Evolutionary conservation across 2,797 vertebrate species (phyloP).

Genomic region (Tolypeutes matacus): DNA sequence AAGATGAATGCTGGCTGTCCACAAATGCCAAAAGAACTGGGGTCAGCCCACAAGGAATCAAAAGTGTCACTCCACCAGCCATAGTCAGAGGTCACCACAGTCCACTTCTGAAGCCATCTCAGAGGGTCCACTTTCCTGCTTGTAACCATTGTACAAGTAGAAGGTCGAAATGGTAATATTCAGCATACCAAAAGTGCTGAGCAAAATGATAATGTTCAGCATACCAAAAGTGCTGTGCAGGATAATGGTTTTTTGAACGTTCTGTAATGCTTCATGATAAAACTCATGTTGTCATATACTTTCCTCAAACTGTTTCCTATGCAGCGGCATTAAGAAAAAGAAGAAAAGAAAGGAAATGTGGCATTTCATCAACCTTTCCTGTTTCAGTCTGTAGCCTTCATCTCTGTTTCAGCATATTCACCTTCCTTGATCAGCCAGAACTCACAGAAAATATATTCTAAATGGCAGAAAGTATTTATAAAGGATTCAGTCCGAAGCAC

Average conservation of each 20-base stretch:
- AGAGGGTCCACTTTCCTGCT: conserved; percentile 92
- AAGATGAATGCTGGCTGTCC: conserved; percentile 94
- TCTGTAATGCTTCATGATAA: conserved; percentile 91
- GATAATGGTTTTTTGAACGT: conserved; percentile 93
- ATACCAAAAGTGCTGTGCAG: conserved; percentile 94
- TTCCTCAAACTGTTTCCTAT: conserved; percentile 85
- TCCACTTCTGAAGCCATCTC: conserved; percentile 91
- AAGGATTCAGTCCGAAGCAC: conserved; percentile 46
- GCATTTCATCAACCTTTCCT: conserved; percentile 82
- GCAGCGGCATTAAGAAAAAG: conserved; percentile 82
- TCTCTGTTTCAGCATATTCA: conserved; percentile 94
- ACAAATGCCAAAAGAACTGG: conserved; percentile 93
- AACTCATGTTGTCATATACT: conserved; percentile 91
- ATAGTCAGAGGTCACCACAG: conserved; percentile 91
- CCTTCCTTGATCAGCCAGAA: conserved; percentile 77
- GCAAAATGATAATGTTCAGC: conserved; percentile 93
- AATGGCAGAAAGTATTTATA: conserved; percentile 73
- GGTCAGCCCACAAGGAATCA: conserved; percentile 91
- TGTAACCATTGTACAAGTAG: conserved; percentile 93
- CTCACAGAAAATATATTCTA: conserved; percentile 79
- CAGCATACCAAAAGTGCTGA: conserved; percentile 94
- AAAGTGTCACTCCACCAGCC: conserved; percentile 90
- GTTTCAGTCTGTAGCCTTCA: conserved; percentile 90
- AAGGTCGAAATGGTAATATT: conserved; percentile 95
- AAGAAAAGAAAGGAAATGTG: conserved; percentile 43